phyloP scores from a whole-genome alignment of 2,797 vertebrate species.

The Falco naumanni region DNA sequence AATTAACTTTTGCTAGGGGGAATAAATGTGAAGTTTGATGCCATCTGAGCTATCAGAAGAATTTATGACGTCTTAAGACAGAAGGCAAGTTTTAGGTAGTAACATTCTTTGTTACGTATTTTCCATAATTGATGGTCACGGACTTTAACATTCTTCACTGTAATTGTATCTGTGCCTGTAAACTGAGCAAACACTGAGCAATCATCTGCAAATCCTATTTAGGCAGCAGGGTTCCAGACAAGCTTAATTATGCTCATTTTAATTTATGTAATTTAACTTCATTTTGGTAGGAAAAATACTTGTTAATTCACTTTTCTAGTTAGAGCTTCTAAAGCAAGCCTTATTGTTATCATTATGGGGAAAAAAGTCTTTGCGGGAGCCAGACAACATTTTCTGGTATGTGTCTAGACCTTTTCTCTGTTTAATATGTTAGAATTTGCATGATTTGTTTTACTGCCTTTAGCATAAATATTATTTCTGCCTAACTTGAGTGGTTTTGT shows the following conservation, averaged over 20 bases:
- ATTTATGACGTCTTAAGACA: slow-evolving; percentile 60
- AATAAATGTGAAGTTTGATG: slow-evolving; percentile 46
- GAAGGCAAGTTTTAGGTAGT: slow-evolving; percentile 74
- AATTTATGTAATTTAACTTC: slow-evolving; percentile 7
- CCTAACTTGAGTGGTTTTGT: background rate
- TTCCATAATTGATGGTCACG: background rate
- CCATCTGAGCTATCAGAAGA: slow-evolving; percentile 61
- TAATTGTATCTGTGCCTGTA: slow-evolving; percentile 57
- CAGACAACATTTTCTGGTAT: slow-evolving; percentile 7
- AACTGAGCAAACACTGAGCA: slow-evolving; percentile 35
- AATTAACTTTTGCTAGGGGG: slow-evolving; percentile 49
- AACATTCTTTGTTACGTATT: slow-evolving; percentile 19
- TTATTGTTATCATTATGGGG: background rate
- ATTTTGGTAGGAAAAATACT: background rate
- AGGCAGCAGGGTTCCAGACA: background rate
- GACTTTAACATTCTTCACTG: slow-evolving; percentile 3
- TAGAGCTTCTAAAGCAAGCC: background rate
- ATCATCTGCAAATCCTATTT: slow-evolving; percentile 31
- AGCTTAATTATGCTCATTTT: slow-evolving; percentile 19
- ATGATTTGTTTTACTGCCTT: slow-evolving; percentile 26
- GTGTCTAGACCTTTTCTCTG: slow-evolving; percentile 52
- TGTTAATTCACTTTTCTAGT: slow-evolving; percentile 31
- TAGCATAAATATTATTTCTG: slow-evolving; percentile 17
- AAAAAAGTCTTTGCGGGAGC: background rate
- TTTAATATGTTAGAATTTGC: slow-evolving; percentile 39